Base-by-base conservation (phyloP, 2,888 invertebrate genomes). In the Physocephala rufipes region DNA sequence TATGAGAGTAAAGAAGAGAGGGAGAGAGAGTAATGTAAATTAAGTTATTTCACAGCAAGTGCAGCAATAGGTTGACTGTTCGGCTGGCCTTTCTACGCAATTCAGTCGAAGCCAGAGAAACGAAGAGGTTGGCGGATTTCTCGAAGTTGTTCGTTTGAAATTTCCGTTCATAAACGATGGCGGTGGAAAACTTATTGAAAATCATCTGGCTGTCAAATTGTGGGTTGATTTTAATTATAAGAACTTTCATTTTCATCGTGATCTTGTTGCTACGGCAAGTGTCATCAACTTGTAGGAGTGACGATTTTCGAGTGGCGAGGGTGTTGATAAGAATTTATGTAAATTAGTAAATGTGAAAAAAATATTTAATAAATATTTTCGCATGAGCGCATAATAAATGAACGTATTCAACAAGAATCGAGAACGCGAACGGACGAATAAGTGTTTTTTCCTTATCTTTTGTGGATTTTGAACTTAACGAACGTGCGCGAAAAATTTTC, bases 71-170 rank as follows among this genome's bases (percentile, higher is more conserved):
- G 67, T 51, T 67, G 58, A 24, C 24, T 58, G 16, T 21, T 45
- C 45, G 55, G 58, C 43, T n/a, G 16, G 51, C 45, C 59, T 58
- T 58, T 36, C 58, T 26, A 45, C 58, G 59, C 72, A 49, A 58
- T 63, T 76, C 69, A 77, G 77, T 81, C 78, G 78, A 77, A 79
- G 76, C 79, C 78, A 78, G 78, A 77, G 77, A 77, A 76, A 78
- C 74, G 78, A 78, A 76, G 76, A 79, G 78, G 73, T 80, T 80
- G 80, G 76, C 70, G 71, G 64, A 76, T 4, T 36, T 9, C 76
- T 80, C 76, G 78, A 82, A 82, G 79, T 79, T 74, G 78, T 71
- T 49, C 68, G 75, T 4, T n/a, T n/a, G n/a, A n/a, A n/a, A n/a
- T n/a, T n/a, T n/a, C 36, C 36, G 9, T 36, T 36, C 9, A 36